A percentile compares a stretch with the other conserved stretches of the same genome.
phyloP scores from a whole-genome alignment of 2,113 vertebrate genomes.

The Mellivora capensis region DNA sequence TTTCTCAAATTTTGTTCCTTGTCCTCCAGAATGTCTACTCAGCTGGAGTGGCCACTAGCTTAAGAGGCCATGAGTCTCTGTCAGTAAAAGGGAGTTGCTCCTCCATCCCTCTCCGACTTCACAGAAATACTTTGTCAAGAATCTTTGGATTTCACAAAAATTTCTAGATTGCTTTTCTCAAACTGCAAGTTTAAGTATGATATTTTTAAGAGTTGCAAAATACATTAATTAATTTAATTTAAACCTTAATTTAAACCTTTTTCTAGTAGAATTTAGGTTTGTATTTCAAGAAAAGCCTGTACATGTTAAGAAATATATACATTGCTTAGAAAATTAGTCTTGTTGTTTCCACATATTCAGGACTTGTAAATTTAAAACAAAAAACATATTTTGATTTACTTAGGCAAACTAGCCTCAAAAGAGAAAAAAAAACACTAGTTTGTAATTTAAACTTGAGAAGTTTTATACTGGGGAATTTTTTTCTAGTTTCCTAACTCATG shows the following conservation, averaged over 20 bases:
- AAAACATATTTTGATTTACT: constrained; percentile 28
- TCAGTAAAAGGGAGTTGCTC: neutral
- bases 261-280: constrained; percentile 34
- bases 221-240: too few species aligned
- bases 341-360: constrained; percentile 8
- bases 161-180: neutral
- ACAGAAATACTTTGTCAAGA: neutral
- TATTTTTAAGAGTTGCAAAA: constrained; percentile 40
- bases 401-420: neutral
- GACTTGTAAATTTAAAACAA: constrained; percentile 19
- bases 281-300: neutral
- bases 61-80: neutral
- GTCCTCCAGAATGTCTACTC: neutral
- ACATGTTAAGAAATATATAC: neutral
- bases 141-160: neutral
- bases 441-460: neutral
- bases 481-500: neutral
- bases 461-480: neutral
- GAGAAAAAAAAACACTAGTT: neutral
- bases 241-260: constrained; percentile 12
- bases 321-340: neutral
- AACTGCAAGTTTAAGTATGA: neutral
- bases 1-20: neutral
- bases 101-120: neutral
- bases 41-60: neutral